phyloP scores from a whole-genome alignment of 2,113 vertebrate species.

The Rhinolophus sinicus region DNA sequence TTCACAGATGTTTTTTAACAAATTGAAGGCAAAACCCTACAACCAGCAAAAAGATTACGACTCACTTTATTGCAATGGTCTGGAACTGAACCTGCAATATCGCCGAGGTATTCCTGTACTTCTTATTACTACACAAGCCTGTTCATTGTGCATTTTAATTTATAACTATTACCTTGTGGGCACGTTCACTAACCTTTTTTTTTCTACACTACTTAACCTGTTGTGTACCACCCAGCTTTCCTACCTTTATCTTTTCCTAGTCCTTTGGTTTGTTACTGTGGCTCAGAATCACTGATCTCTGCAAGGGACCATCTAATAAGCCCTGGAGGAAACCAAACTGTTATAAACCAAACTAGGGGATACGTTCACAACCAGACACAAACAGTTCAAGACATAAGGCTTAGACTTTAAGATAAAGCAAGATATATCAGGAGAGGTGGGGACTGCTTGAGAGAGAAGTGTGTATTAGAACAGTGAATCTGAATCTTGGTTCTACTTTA shows the following conservation, averaged over 20 bases:
- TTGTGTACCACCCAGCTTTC: background rate
- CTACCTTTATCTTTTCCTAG: background rate
- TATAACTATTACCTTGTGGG: background rate
- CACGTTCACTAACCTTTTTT: background rate
- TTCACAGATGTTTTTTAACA: background rate
- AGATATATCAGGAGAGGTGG: background rate
- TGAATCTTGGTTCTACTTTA: conserved; percentile 35
- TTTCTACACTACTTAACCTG: background rate
- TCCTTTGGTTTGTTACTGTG: conserved; percentile 1
- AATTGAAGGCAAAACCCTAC: background rate
- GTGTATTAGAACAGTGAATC: background rate
- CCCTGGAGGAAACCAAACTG: background rate
- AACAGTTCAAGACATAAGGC: background rate
- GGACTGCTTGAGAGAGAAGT: background rate
- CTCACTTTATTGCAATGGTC: background rate
- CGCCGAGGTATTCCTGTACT: background rate
- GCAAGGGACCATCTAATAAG: background rate
- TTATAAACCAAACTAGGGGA: background rate
- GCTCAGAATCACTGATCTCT: conserved; percentile 2
- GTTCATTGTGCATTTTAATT: conserved; percentile 35
- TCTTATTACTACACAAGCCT: background rate
- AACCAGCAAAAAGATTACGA: background rate
- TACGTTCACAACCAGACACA: background rate
- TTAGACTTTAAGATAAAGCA: background rate
- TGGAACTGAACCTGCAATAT: background rate